Evolutionary conservation across 2,113 vertebrate genomes (phyloP).

Genomic region (Corythornis cristatus): DNA sequence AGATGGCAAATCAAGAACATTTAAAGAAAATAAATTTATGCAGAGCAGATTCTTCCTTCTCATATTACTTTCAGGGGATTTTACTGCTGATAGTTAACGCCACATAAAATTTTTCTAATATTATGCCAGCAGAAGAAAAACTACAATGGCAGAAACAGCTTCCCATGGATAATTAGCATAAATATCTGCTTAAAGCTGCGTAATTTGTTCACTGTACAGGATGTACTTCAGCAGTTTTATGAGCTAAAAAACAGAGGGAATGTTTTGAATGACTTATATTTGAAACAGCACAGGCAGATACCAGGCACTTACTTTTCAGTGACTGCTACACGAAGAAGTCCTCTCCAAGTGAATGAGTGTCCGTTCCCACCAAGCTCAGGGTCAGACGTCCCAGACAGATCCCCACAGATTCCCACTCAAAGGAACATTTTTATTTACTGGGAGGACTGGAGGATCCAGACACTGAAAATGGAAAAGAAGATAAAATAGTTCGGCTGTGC

Average conservation of each 20-base stretch:
- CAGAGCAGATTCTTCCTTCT: slow-evolving; percentile 40
- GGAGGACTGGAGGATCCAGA: background rate
- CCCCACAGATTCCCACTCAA: background rate
- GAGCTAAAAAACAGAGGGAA: slow-evolving; percentile 32
- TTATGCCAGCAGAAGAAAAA: slow-evolving; percentile 46
- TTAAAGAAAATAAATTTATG: slow-evolving; percentile 63
- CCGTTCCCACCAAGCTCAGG: background rate
- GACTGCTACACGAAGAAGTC: background rate
- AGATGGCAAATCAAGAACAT: slow-evolving; percentile 41
- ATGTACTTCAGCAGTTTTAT: slow-evolving; percentile 61
- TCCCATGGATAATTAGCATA: slow-evolving; percentile 60
- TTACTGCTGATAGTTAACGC: slow-evolving; percentile 55
- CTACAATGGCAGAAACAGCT: slow-evolving; percentile 38
- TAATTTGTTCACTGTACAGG: slow-evolving; percentile 44
- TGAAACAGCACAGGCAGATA: slow-evolving; percentile 21
- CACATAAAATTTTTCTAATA: slow-evolving; percentile 35
- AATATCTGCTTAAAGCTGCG: slow-evolving; percentile 63
- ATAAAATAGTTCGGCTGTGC: too few relatives aligned
- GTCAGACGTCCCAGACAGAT: slow-evolving; percentile 4
- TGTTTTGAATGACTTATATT: slow-evolving; percentile 54
- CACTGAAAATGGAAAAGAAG: background rate
- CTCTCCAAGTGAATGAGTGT: background rate
- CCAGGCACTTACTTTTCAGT: background rate
- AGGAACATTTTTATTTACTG: background rate
- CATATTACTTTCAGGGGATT: slow-evolving; percentile 45